A percentile compares a stretch with the other conserved stretches of the same genome.
phyloP scores from a whole-genome alignment of 2,797 vertebrate species.

The Balearica regulorum region DNA sequence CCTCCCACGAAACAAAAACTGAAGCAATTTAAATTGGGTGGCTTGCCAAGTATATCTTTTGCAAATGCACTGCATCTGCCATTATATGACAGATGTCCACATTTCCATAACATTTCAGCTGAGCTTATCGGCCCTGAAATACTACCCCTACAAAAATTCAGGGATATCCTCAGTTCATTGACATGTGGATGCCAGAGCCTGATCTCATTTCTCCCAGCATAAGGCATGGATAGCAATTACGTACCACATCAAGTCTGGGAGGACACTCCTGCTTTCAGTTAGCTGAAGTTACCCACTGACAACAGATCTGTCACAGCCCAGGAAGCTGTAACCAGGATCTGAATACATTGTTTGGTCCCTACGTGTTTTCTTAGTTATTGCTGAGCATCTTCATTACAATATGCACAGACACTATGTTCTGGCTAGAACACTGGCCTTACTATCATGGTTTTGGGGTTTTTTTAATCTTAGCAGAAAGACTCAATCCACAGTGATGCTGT shows the following conservation, averaged over 20 bases:
- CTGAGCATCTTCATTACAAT: background rate
- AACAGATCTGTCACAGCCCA: background rate
- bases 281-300: background rate
- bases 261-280: background rate
- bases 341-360: background rate
- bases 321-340: background rate
- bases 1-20: background rate
- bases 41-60: background rate
- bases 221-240: background rate
- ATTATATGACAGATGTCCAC: background rate
- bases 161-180: background rate
- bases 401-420: background rate
- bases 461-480: accelerated
- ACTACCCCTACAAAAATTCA: background rate
- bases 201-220: background rate
- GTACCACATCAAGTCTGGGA: background rate
- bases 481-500: background rate
- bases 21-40: conserved; percentile 17
- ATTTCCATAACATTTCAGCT: background rate
- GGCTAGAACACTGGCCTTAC: background rate
- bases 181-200: background rate
- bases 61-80: background rate
- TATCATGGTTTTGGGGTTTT: background rate
- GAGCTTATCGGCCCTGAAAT: background rate
- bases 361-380: background rate